These are phyloP conservation scores for Pedetes capensis DNA, from an alignment of 2,113 vertebrate species.

Conservation along the genomic window DNA sequence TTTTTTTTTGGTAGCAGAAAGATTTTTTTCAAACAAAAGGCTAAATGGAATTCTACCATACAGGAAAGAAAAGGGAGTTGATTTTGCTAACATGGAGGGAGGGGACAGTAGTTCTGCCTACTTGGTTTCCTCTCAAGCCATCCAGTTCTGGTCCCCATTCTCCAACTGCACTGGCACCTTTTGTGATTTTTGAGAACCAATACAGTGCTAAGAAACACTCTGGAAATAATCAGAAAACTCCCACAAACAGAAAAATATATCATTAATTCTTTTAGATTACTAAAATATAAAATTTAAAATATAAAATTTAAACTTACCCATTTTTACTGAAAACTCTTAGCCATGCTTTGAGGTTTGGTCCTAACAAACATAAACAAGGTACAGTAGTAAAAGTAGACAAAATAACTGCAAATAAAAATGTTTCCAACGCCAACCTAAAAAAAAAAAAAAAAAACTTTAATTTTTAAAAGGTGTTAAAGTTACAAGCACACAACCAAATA, in stretches of 20 bases:
- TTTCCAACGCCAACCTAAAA: conserved; percentile 91
- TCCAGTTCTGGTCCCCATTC: background rate
- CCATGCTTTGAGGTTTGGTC: conserved; percentile 95
- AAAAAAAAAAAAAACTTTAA: conserved; percentile 9
- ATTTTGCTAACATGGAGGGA: background rate
- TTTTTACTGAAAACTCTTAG: conserved; percentile 96
- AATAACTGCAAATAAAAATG: conserved; percentile 93
- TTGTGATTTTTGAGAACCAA: background rate
- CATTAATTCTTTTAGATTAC: background rate
- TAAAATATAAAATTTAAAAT: conserved; percentile 24
- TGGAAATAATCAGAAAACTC: background rate
- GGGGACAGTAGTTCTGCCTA: background rate
- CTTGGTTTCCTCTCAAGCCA: background rate
- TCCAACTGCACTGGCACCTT: background rate
- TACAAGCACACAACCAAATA: background rate
- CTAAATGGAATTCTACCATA: background rate
- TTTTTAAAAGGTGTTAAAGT: background rate
- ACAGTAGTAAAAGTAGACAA: conserved; percentile 94
- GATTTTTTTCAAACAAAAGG: background rate
- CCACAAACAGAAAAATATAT: background rate
- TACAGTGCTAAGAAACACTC: background rate
- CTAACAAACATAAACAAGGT: conserved; percentile 93
- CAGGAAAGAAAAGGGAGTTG: background rate
- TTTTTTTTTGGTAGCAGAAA: conserved; percentile 1
- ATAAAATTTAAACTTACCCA: conserved; percentile 85